Percentiles rank a stretch among this genome's conserved stretches.
Evolutionary conservation across 2,113 vertebrate species (phyloP).

Genomic region (Uropsilus gracilis): DNA sequence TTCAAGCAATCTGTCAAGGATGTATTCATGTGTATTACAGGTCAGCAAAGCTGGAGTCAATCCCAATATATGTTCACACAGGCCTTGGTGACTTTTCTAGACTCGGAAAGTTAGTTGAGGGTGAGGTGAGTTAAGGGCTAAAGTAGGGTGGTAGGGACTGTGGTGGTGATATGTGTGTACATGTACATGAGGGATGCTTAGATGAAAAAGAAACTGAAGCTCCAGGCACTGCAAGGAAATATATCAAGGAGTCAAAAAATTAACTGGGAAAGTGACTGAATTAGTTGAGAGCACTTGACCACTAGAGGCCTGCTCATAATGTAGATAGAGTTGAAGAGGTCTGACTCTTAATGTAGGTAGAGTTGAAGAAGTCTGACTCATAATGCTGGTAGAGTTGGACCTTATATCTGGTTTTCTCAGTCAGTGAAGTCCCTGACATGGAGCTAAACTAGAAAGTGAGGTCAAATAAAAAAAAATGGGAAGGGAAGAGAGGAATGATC

Average conservation of each 20-base stretch:
- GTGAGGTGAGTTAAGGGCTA: neutral
- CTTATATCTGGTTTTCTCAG: neutral
- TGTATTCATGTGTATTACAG: slow-evolving; percentile 70
- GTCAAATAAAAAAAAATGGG: slow-evolving; percentile 17
- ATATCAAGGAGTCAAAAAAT: slow-evolving; percentile 10
- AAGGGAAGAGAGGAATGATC: slow-evolving; percentile 24
- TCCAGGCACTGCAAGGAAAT: neutral
- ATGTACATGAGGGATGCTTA: neutral
- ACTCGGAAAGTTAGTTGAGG: slow-evolving; percentile 52
- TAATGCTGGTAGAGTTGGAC: neutral
- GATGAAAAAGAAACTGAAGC: slow-evolving; percentile 56
- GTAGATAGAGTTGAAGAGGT: neutral
- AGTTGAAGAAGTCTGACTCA: neutral
- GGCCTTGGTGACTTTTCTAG: slow-evolving; percentile 31
- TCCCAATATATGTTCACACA: slow-evolving; percentile 58
- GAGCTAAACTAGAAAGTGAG: slow-evolving; percentile 14
- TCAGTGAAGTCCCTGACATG: neutral
- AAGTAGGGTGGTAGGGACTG: neutral
- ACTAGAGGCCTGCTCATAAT: neutral
- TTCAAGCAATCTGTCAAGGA: slow-evolving; percentile 69
- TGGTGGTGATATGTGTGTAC: neutral
- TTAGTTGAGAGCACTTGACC: slow-evolving; percentile 11
- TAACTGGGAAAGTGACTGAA: neutral
- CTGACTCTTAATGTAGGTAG: neutral
- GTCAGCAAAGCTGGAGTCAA: slow-evolving; percentile 61